These are phyloP conservation scores for Drosophila jambulina DNA, from an alignment of 1,140 invertebrate genomes.

Conservation along the genomic window DNA sequence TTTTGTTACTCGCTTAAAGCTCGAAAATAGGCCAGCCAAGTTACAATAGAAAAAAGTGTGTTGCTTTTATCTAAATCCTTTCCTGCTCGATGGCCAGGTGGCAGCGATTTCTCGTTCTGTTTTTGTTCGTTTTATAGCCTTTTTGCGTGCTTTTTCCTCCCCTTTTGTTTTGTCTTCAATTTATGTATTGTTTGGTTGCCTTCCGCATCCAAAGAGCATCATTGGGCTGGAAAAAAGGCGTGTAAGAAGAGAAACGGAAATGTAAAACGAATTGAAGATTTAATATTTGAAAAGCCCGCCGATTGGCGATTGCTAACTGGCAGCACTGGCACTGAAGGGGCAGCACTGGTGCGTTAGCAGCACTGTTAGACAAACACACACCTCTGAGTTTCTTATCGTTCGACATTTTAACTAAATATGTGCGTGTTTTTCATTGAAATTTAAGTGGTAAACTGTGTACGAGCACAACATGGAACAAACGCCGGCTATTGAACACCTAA, in stretches of 20 bases:
- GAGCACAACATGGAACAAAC: neutral
- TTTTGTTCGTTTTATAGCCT: conserved; percentile 5
- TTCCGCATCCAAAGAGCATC: neutral
- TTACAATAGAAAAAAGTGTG: conserved; percentile 14
- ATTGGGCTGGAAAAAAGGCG: neutral
- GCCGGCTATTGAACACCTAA: neutral
- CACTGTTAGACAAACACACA: neutral
- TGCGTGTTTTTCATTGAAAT: neutral
- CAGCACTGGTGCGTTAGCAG: neutral
- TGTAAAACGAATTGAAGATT: neutral
- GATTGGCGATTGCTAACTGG: neutral
- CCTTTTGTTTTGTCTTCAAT: conserved; percentile 50
- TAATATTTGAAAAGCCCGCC: neutral
- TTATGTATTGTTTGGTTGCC: conserved; percentile 36
- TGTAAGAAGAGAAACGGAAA: neutral
- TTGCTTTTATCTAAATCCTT: neutral
- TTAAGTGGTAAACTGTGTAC: too few species aligned
- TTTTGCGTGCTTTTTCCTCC: neutral
- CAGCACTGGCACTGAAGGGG: neutral
- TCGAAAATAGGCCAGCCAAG: neutral
- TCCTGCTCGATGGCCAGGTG: conserved; percentile 35
- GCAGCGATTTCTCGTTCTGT: neutral
- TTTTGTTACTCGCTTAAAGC: conserved; percentile 43
- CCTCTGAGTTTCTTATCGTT: neutral
- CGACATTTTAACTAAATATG: neutral